Conservation (phyloP, 2,888 invertebrate genomes). For the Drosophila setosimentum region DNA sequence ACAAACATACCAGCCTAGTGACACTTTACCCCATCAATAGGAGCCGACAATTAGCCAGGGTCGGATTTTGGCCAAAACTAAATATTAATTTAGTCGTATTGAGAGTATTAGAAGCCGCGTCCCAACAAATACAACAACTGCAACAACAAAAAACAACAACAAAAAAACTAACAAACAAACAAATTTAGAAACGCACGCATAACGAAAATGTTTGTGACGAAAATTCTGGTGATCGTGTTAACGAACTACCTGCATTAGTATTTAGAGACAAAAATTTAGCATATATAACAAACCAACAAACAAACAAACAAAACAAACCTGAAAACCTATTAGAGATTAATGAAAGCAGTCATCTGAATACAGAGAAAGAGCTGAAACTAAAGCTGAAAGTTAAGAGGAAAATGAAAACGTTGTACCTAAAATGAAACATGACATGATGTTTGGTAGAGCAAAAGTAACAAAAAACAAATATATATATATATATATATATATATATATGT, state of each 20-base stretch:
- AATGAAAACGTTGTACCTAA: conserved; percentile 69
- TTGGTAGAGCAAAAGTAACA: conserved; percentile 26
- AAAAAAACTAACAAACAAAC: conserved; percentile 16
- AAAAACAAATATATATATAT: conserved; percentile 5
- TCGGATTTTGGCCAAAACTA: conserved; percentile 48
- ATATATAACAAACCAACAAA: conserved; percentile 4
- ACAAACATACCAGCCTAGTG: conserved; percentile 92
- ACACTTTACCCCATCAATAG: conserved; percentile 28
- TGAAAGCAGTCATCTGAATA: conserved; percentile 7
- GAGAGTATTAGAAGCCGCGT: conserved; percentile 71
- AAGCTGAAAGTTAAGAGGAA: conserved; percentile 38
- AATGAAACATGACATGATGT: conserved; percentile 52
- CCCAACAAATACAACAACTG: conserved; percentile 28
- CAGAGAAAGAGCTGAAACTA: not conserved
- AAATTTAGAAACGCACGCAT: conserved; percentile 22
- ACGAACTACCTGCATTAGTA: conserved; percentile 79
- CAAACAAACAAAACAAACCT: conserved; percentile 24
- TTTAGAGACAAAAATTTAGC: conserved; percentile 55
- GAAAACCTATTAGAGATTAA: conserved; percentile 41
- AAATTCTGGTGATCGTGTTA: conserved; percentile 67
- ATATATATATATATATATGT: conserved; percentile 8
- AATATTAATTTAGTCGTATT: conserved; percentile 59
- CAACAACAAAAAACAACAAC: conserved; percentile 13
- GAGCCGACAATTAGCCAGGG: not conserved
- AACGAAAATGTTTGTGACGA: conserved; percentile 30